Conservation (phyloP, 2,888 invertebrate species). For the Mythimna vitellina region DNA sequence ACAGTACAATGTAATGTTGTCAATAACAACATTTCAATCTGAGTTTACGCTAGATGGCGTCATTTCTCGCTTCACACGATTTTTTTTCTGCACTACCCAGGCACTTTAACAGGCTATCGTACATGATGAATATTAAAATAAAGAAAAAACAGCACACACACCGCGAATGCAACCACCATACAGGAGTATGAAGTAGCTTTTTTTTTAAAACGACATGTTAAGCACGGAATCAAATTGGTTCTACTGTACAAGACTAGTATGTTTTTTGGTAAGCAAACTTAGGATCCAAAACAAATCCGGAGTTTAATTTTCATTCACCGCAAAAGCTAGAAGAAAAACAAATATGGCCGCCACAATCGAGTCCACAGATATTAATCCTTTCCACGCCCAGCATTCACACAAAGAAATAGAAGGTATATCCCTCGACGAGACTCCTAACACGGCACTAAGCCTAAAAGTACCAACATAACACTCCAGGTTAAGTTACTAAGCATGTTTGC, state of each 20-base stretch:
- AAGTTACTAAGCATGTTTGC: constrained; percentile 54
- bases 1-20: too few species aligned
- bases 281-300: neutral
- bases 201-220: too few species aligned
- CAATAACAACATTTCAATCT: too few species aligned
- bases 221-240: too few species aligned
- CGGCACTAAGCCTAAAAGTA: constrained; percentile 31
- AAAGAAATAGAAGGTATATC: constrained; percentile 25
- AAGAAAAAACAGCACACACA: too few species aligned
- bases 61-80: too few species aligned
- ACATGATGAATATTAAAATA: too few species aligned
- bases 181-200: too few species aligned
- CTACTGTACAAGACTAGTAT: neutral
- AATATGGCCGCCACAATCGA: neutral
- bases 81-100: too few species aligned
- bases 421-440: constrained; percentile 1
- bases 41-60: too few species aligned
- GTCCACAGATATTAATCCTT: constrained; percentile 6
- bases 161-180: too few species aligned
- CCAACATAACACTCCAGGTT: constrained; percentile 43
- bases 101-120: too few species aligned
- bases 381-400: constrained; percentile 1
- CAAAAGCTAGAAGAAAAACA: neutral
- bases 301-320: neutral
- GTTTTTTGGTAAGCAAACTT: neutral